phyloP scores from a whole-genome alignment of 2,113 vertebrate species.

The Pangasianodon hypophthalmus region DNA sequence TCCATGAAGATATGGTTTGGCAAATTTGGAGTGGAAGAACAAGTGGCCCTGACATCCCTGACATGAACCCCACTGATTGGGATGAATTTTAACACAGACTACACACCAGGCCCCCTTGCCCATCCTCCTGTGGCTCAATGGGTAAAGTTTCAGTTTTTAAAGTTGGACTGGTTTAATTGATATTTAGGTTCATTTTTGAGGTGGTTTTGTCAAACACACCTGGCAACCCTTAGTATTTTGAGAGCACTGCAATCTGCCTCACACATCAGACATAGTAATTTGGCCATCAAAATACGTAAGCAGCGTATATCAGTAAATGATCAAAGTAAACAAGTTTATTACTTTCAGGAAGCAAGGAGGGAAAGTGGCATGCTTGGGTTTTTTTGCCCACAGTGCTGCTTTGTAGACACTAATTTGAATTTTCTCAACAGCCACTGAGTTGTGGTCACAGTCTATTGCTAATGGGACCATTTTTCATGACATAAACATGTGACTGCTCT shows the following conservation, averaged over 20 bases:
- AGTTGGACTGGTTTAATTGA: not conserved
- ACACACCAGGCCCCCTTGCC: not conserved
- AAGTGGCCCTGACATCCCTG: not conserved
- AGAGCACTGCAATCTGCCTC: not conserved
- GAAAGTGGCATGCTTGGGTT: not conserved
- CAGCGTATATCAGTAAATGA: not conserved
- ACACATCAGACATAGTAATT: not conserved
- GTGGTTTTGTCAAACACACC: not conserved
- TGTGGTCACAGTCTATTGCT: not conserved
- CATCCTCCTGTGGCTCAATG: not conserved
- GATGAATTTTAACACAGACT: not conserved
- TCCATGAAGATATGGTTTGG: not conserved
- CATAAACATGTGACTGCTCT: not conserved
- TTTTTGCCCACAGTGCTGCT: not conserved
- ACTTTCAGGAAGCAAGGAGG: not conserved
- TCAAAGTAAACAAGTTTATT: not conserved
- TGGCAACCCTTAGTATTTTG: not conserved
- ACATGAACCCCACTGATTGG: not conserved
- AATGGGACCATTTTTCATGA: not conserved
- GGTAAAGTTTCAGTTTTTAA: not conserved
- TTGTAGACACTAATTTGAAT: conserved; percentile 14
- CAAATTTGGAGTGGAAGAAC: not conserved
- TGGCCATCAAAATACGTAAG: not conserved
- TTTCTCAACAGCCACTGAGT: conserved; percentile 9
- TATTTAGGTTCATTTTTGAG: not conserved